Conservation (phyloP, 2,888 invertebrate genomes). For the Digitonthophagus gazella region DNA sequence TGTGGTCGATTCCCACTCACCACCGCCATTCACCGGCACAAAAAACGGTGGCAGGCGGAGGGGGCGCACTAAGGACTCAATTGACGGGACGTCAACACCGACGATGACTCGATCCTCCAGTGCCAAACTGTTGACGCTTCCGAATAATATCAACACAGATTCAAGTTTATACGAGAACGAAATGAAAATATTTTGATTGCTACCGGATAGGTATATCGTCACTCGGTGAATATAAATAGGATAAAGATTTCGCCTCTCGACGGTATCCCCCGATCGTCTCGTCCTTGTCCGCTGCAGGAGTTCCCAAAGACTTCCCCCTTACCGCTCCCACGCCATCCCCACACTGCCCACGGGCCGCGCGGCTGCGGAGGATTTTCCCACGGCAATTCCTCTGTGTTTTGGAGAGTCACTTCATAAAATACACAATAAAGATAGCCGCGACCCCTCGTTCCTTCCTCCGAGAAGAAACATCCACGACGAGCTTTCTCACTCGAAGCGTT, state of each 20-base stretch:
- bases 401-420: constrained; percentile 17
- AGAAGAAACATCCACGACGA: neutral
- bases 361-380: constrained; percentile 14
- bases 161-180: too few relatives aligned
- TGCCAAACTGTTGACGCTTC: neutral
- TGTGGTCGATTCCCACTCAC: constrained; percentile 4
- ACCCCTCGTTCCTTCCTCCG: neutral
- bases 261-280: too few relatives aligned
- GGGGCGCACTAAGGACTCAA: neutral
- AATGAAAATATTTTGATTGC: too few relatives aligned
- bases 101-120: neutral
- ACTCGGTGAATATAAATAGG: too few relatives aligned
- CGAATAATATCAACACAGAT: neutral
- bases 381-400: constrained; percentile 14
- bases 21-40: neutral
- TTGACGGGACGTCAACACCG: neutral
- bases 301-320: too few relatives aligned
- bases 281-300: too few relatives aligned
- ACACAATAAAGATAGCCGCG: constrained; percentile 17
- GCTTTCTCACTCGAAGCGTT: too few relatives aligned
- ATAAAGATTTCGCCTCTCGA: too few relatives aligned
- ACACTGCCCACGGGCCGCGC: too few relatives aligned
- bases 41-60: neutral
- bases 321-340: neutral
- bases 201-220: too few relatives aligned